Percentiles rank a stretch among this genome's conserved stretches.
These are phyloP conservation scores for Tinamus major DNA, from an alignment of 2,797 vertebrate species.

Conservation along the genomic window DNA sequence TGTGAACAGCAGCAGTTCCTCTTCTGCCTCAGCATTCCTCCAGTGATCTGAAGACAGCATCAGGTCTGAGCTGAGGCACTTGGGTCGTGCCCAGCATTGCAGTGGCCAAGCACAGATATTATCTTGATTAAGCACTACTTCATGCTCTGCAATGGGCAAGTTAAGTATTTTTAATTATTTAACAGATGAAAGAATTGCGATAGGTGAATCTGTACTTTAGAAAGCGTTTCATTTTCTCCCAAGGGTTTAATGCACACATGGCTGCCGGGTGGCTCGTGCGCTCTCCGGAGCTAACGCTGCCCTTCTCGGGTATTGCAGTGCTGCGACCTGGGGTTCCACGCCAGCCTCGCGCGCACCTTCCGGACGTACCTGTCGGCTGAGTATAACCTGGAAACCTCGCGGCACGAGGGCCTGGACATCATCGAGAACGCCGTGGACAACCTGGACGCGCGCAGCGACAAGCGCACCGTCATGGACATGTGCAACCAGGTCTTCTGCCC, in stretches of 20 bases:
- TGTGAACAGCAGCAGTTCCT: neutral
- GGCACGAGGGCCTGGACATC: constrained; percentile 94
- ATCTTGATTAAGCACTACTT: neutral
- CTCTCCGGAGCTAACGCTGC: neutral
- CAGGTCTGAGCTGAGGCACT: neutral
- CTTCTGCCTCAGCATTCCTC: neutral
- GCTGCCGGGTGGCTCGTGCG: neutral
- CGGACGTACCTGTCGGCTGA: constrained; percentile 97
- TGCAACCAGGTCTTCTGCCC: constrained; percentile 97
- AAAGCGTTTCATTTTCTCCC: neutral
- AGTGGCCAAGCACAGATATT: rapidly evolving
- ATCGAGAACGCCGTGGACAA: constrained; percentile 94
- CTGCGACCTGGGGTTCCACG: constrained; percentile 95
- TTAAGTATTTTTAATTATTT: neutral
- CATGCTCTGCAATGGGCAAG: neutral
- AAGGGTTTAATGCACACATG: rapidly evolving
- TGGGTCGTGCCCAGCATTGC: neutral
- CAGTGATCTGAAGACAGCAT: neutral
- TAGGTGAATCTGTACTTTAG: neutral
- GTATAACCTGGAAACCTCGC: constrained; percentile 96
- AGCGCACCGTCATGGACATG: constrained; percentile 96
- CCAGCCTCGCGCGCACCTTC: constrained; percentile 93
- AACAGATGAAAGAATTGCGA: neutral
- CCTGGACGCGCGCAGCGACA: constrained; percentile 95
- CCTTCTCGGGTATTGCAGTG: constrained; percentile 80